Conservation (phyloP, 2,113 vertebrate genomes). For the Oreocharis arfaki region DNA sequence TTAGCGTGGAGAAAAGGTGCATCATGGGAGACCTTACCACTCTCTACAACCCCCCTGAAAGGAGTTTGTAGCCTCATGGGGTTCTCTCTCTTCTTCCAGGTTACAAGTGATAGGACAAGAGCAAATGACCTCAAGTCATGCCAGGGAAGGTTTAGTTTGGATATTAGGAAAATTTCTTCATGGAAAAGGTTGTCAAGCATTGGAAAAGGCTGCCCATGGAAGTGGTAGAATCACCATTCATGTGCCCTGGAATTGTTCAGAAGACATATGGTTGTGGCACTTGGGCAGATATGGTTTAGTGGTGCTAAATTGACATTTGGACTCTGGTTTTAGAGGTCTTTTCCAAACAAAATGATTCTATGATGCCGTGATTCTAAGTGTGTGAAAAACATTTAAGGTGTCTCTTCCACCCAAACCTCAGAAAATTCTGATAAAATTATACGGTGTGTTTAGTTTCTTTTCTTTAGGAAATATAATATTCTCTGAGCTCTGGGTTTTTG, state of each 20-base stretch:
- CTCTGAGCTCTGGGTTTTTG: background rate
- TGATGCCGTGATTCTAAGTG: background rate
- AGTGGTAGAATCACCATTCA: background rate
- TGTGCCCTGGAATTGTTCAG: background rate
- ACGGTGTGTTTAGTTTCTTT: background rate
- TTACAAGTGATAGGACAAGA: background rate
- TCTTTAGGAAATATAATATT: background rate
- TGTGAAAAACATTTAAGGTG: background rate
- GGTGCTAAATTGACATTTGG: background rate
- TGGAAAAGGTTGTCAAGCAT: fast-evolving
- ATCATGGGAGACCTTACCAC: background rate
- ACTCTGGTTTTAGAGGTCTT: background rate
- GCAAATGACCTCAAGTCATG: background rate
- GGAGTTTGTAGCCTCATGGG: background rate
- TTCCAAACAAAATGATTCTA: background rate
- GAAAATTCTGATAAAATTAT: background rate
- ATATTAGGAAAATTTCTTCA: background rate
- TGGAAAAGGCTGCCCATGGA: background rate
- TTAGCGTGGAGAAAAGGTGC: background rate
- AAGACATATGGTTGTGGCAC: background rate
- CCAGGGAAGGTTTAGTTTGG: background rate
- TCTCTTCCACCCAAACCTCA: background rate
- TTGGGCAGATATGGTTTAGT: background rate
- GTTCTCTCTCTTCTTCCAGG: background rate
- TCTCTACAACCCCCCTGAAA: background rate